phyloP scores from a whole-genome alignment of 2,113 vertebrate species.

The Ondatra zibethicus region DNA sequence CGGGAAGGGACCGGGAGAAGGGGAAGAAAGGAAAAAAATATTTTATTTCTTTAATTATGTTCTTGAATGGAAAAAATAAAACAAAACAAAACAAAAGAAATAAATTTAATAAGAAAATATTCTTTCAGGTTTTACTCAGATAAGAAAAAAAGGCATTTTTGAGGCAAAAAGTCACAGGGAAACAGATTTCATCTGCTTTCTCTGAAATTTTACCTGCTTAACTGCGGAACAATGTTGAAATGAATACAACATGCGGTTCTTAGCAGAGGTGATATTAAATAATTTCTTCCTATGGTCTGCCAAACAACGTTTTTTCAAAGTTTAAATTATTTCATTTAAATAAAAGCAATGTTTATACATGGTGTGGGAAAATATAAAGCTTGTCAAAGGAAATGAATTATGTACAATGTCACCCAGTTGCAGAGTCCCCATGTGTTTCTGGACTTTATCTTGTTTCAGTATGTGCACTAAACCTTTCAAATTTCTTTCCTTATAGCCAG shows the following conservation, averaged over 20 bases:
- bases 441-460: neutral
- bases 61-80: too few species aligned
- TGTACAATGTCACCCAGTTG: neutral
- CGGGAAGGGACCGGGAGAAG: too few species aligned
- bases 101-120: neutral
- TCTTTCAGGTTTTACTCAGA: neutral
- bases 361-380: neutral
- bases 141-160: neutral
- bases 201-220: neutral
- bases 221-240: neutral
- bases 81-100: too few species aligned
- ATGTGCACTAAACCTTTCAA: neutral
- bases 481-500: neutral
- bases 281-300: neutral
- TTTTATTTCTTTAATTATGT: too few species aligned
- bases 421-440: neutral
- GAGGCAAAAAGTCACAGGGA: neutral
- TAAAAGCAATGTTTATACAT: neutral
- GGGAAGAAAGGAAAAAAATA: too few species aligned
- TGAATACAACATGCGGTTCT: neutral
- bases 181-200: slow-evolving; percentile 35
- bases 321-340: neutral
- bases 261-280: neutral
- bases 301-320: neutral
- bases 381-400: neutral